These are phyloP conservation scores for Koerneria pararmatus DNA, from an alignment of 2,888 invertebrate species.

Conservation along the genomic window DNA sequence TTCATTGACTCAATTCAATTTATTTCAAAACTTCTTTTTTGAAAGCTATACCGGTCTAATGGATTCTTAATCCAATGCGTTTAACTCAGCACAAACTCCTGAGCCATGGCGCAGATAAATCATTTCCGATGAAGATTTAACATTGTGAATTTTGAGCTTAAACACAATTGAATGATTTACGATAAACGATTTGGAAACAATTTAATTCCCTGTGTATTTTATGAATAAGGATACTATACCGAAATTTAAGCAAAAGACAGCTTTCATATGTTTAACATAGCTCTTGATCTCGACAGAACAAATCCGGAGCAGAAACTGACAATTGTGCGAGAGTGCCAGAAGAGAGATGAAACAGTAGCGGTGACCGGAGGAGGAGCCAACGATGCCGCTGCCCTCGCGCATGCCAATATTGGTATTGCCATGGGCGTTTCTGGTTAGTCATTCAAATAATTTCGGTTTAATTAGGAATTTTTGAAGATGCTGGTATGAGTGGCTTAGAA, in stretches of 20 bases:
- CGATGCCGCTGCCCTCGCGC: constrained; percentile 55
- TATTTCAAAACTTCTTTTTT: background rate
- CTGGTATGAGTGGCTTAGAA: too few species aligned
- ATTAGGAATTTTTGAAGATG: too few species aligned
- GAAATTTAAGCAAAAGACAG: background rate
- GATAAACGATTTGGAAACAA: background rate
- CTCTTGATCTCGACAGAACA: constrained; percentile 36
- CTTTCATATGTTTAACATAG: too few species aligned
- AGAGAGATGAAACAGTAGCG: constrained; percentile 50
- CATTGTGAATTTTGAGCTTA: background rate
- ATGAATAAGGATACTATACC: background rate
- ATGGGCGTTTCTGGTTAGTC: constrained; percentile 48
- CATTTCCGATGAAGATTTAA: too few species aligned
- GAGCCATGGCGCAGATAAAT: too few species aligned
- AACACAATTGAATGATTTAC: background rate
- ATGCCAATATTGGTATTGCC: constrained; percentile 58
- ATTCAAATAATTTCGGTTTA: too few species aligned
- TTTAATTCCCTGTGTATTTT: too few species aligned
- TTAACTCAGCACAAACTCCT: too few species aligned
- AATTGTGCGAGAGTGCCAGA: constrained; percentile 57
- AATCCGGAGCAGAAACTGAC: constrained; percentile 55
- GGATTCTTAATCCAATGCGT: too few species aligned
- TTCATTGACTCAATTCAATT: constrained; percentile 8
- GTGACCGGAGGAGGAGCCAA: constrained; percentile 47
- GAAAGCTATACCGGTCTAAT: background rate